Percentiles rank a stretch among this genome's conserved stretches.
These are phyloP conservation scores for Lasioglossum oenotherae DNA, from an alignment of 2,888 invertebrate genomes.

Conservation along the genomic window DNA sequence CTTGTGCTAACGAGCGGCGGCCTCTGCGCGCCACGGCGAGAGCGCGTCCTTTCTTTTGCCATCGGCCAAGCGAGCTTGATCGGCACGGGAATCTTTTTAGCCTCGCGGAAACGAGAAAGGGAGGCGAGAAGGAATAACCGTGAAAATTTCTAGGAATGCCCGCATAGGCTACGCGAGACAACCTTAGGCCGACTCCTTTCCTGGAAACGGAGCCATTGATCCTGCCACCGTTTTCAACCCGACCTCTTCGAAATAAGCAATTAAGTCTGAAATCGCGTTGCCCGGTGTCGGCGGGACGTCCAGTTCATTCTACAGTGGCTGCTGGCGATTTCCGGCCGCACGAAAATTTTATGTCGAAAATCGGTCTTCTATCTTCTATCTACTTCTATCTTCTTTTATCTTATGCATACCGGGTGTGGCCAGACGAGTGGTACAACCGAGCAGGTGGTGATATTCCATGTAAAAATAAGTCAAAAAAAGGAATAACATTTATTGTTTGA, in stretches of 20 bases:
- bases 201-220: constrained; percentile 44
- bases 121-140: constrained; percentile 57
- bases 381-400: no score
- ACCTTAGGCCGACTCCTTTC: constrained; percentile 41
- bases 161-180: constrained; percentile 38
- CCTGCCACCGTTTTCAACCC: not conserved
- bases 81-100: constrained; percentile 60
- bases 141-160: constrained; percentile 59
- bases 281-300: not conserved
- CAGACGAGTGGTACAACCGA: no score
- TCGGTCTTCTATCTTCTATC: no score
- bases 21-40: constrained; percentile 51
- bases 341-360: no score
- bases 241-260: not conserved
- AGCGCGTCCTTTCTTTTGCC: constrained; percentile 63
- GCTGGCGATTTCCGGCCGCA: no score
- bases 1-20: constrained; percentile 72
- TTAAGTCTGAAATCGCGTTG: not conserved
- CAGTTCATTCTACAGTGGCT: no score
- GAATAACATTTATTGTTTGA: no score
- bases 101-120: constrained; percentile 52
- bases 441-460: no score
- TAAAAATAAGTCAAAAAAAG: no score
- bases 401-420: no score
- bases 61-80: constrained; percentile 57